Base-by-base conservation (phyloP, 2,888 invertebrate species). In the Apamea anceps region DNA sequence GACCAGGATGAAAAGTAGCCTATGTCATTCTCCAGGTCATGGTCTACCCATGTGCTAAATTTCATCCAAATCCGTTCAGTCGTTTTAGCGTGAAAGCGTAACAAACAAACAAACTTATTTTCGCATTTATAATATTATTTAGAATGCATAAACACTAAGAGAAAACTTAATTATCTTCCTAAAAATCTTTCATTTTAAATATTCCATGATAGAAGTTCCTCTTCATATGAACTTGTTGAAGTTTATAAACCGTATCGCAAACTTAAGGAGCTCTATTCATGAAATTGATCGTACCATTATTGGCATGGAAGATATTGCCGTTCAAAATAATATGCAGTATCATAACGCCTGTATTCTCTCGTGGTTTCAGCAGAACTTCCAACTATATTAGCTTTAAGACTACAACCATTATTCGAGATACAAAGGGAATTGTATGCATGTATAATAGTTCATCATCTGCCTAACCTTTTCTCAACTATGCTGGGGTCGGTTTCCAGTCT, bases 251-350 rank as follows among this genome's bases (percentile, higher is more conserved):
- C 77, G 65, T 60, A 76, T 74, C 45, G 32, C 62, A 80, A 77
- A 86, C 80, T 82, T 66, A 68, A 15, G 48, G 21, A 79, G 77
- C 75, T 71, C 54, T 77, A 54, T 67, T 85, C 72, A 77, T 72
- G 67, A 65, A 62, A 66, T 66, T 60, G 73, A 70, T 80, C 66
- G 75, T 15, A 54, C 62, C 48, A 25, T 73, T 81, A 85, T 76
- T 78, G 75, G 45, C 57, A 28, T 28, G 45, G 28, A 70, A 45
- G 57, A 82, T 80, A 85, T 80, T 80, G 76, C 51, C 54, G 54
- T 76, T 77, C 75, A 78, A 76, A 78, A 76, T 85, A 83, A 80
- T 77, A 83, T 83, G 57, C 51, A 70, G 18, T 63, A 65, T 57
- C 48, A 62, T 75, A 72, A 72, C 32, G 62, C 8, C 60, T 68